A percentile compares a stretch with the other conserved stretches of the same genome.
phyloP scores from a whole-genome alignment of 2,797 vertebrate species.

The Pseudochirops corinnae region DNA sequence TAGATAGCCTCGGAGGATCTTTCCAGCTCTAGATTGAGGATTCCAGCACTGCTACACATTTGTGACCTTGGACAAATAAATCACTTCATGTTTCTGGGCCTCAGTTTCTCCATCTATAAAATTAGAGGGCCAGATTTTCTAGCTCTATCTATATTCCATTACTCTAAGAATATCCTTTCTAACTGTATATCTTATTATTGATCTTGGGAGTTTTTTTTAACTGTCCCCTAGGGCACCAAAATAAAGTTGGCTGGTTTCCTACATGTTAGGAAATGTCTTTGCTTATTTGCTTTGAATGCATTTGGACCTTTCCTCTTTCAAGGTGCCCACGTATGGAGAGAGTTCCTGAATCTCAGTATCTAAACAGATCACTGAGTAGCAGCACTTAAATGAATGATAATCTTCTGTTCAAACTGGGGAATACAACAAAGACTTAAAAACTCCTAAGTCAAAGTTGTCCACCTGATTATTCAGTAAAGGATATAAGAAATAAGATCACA shows the following conservation, averaged over 20 bases:
- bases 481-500: background rate
- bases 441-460: background rate
- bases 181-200: background rate
- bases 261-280: background rate
- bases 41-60: background rate
- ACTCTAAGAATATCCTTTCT: background rate
- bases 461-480: background rate
- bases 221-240: background rate
- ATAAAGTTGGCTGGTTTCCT: background rate
- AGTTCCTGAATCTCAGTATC: background rate
- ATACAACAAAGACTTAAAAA: background rate
- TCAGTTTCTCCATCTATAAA: background rate
- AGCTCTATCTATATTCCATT: background rate
- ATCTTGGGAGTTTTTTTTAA: background rate
- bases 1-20: background rate
- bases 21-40: background rate
- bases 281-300: background rate
- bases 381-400: background rate
- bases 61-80: background rate
- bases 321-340: background rate
- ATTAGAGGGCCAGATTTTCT: background rate
- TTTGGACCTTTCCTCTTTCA: background rate
- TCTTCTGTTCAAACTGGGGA: background rate
- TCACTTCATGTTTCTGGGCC: background rate
- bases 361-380: background rate